Evolutionary conservation across 1,140 invertebrate genomes (phyloP).

Genomic region (Drosophila ambigua): DNA sequence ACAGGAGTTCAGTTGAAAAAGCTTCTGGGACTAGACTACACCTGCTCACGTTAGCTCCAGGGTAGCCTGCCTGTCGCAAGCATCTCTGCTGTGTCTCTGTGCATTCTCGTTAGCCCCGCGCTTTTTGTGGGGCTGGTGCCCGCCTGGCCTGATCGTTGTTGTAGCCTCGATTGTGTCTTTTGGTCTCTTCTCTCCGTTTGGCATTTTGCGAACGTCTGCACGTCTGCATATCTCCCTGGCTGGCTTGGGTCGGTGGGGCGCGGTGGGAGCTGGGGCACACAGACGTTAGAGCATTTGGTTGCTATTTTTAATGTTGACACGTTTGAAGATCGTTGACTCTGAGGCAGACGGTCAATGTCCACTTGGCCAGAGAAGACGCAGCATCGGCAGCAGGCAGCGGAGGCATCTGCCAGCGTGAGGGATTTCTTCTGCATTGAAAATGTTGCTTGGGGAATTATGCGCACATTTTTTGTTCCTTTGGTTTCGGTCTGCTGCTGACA

Average conservation of each 20-base stretch:
- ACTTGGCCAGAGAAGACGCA: slow-evolving; percentile 41
- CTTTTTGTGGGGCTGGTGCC: slow-evolving; percentile 21
- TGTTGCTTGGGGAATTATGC: slow-evolving; percentile 69
- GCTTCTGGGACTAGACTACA: no score
- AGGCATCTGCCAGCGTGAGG: slow-evolving; percentile 1
- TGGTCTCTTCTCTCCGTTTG: slow-evolving; percentile 60
- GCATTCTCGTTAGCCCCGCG: slow-evolving; percentile 35
- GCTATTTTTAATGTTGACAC: slow-evolving; percentile 81
- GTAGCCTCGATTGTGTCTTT: slow-evolving; percentile 58
- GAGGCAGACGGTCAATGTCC: slow-evolving; percentile 77
- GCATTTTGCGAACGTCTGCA: slow-evolving; percentile 78
- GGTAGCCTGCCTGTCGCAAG: slow-evolving; percentile 21
- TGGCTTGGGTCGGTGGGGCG: slow-evolving; percentile 29
- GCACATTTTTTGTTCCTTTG: slow-evolving; percentile 29
- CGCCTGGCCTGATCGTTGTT: slow-evolving; percentile 29
- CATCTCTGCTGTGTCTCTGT: neutral
- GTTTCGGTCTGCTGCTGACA: slow-evolving; percentile 51
- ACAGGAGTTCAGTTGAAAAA: no score
- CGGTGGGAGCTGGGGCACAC: slow-evolving; percentile 10
- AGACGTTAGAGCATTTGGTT: slow-evolving; percentile 63
- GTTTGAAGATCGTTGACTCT: slow-evolving; percentile 80
- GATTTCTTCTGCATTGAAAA: slow-evolving; percentile 41
- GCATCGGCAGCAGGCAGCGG: neutral
- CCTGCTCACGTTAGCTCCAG: neutral
- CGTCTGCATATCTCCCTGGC: slow-evolving; percentile 60